Base-by-base conservation (phyloP, 37 sponge, comb jelly and placozoan species). In the Crambe crambe region DNA sequence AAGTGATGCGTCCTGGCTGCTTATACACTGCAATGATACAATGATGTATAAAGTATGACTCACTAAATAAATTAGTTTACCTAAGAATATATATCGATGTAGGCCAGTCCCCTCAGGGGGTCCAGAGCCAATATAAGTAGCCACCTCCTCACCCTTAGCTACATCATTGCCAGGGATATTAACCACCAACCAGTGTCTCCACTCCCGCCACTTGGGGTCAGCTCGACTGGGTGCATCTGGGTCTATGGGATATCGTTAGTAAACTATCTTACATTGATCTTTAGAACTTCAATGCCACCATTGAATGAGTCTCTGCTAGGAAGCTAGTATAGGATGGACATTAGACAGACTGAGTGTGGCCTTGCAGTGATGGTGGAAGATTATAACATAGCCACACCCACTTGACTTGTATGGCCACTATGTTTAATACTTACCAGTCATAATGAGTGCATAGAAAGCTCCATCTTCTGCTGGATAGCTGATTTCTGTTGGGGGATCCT, bases 151-250 rank as follows among this genome's bases (percentile, higher is more conserved):
- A 34, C 96, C 96, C 54, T 83, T 73, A 18, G 79, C 65, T 17
- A 95, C 61, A 17, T 83, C 82, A 56, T 22, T 43, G 12, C 90
- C 90, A 18, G 87, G 89, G 47, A 95, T 91, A 69, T 95, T 92
- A 6, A 80, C 76, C n/a, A 92, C 92, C 42, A 91, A 54, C 96
- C 96, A 95, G 82, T 95, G 96, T 18, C 79, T 77, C 92, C 89
- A 89, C 56, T 95, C 93, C 36, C 89, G 32, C 62, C 39, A 92
- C 72, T 85, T 89, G 37, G 89, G 89, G 47, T 91, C 90, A 37
- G 60, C 44, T 6, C 96, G 73, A 51, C 85, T 87, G 6, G 96
- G 96, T 37, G 96, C 96, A 86, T 95, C 96, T 21, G 96, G 96
- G 70, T 95, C 96, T 87, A 58, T 1, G n/a, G n/a, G n/a, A n/a